Percentiles rank a stretch among this genome's conserved stretches.
These are phyloP conservation scores for Phocoena sinus DNA, from an alignment of 2,113 vertebrate species.

Conservation along the genomic window DNA sequence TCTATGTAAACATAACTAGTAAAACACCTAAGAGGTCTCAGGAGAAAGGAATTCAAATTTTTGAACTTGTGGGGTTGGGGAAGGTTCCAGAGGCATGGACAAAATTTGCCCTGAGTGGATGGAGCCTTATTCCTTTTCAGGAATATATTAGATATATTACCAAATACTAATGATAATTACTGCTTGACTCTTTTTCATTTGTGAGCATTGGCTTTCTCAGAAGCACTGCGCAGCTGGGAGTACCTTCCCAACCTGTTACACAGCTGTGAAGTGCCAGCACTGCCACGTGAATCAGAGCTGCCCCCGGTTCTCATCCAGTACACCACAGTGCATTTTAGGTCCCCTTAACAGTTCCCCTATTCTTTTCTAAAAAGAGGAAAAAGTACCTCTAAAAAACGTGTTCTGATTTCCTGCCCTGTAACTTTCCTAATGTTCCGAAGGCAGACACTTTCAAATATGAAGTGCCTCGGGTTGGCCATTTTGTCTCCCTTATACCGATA, in stretches of 20 bases:
- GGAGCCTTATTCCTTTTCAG: not conserved
- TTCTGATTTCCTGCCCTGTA: not conserved
- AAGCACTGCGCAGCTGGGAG: not conserved
- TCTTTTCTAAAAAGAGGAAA: not conserved
- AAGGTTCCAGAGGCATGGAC: not conserved
- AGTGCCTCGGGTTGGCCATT: constrained; percentile 55
- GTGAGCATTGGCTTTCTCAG: not conserved
- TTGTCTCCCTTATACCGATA: constrained; percentile 44
- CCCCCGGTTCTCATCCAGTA: not conserved
- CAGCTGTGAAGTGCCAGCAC: rapidly evolving
- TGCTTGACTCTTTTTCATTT: not conserved
- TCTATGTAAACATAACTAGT: not conserved
- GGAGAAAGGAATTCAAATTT: not conserved
- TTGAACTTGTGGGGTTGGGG: not conserved
- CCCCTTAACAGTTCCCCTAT: not conserved
- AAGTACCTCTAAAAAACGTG: not conserved
- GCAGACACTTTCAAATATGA: constrained; percentile 62
- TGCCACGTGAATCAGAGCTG: not conserved
- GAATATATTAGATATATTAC: not conserved
- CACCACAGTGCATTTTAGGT: not conserved
- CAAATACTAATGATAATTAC: not conserved
- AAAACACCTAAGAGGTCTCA: not conserved
- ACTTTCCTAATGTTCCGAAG: constrained; percentile 59
- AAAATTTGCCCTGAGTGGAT: not conserved
- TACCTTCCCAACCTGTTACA: not conserved